Conservation (phyloP, 2,888 invertebrate species). For the Masnerella sp. region DNA sequence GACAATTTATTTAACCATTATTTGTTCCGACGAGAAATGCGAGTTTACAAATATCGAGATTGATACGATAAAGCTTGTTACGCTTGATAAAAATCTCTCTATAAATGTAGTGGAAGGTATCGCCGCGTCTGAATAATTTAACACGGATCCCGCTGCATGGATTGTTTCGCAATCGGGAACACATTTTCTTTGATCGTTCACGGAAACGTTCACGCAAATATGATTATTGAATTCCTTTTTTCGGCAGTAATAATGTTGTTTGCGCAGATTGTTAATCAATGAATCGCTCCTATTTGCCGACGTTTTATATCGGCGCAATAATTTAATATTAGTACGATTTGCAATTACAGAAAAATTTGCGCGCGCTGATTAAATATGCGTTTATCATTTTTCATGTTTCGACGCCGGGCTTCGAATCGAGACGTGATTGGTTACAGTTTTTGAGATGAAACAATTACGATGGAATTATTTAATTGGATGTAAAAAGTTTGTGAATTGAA, state of each 20-base stretch:
- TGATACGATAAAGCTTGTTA: slow-evolving; percentile 40
- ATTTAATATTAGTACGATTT: not conserved
- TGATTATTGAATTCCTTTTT: slow-evolving; percentile 22
- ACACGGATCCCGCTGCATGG: slow-evolving; percentile 14
- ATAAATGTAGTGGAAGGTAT: slow-evolving; percentile 34
- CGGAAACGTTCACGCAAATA: not conserved
- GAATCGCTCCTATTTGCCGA: not conserved
- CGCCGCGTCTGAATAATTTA: slow-evolving; percentile 42
- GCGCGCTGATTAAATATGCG: too few relatives aligned
- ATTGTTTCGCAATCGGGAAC: slow-evolving; percentile 39
- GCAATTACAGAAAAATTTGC: slow-evolving; percentile 1
- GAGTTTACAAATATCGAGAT: slow-evolving; percentile 30
- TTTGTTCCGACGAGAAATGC: slow-evolving; percentile 41
- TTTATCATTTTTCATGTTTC: too few relatives aligned
- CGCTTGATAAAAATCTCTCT: slow-evolving; percentile 45
- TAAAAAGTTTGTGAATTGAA: too few relatives aligned
- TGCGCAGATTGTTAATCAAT: slow-evolving; percentile 13
- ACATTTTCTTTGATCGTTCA: slow-evolving; percentile 34
- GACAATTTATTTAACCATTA: slow-evolving; percentile 38
- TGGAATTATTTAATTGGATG: too few relatives aligned
- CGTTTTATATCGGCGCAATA: not conserved
- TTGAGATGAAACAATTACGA: too few relatives aligned
- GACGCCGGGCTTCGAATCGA: too few relatives aligned
- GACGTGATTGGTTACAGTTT: too few relatives aligned
- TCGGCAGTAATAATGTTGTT: slow-evolving; percentile 5